Evolutionary conservation across 92 coral and sea anemone species (phyloP).

Genomic region (Pocillopora grandis): DNA sequence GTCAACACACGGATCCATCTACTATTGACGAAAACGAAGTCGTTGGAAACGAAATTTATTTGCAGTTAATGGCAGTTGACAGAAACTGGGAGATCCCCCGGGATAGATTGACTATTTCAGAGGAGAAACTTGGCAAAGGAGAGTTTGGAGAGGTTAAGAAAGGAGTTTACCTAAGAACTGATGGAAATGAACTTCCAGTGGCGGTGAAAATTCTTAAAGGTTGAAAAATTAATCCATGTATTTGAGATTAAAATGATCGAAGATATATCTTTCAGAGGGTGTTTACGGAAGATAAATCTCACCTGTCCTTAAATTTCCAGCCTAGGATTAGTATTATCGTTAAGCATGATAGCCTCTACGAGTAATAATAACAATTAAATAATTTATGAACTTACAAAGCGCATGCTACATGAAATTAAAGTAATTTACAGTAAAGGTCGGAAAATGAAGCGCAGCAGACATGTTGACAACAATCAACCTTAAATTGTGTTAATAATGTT

Average conservation of each 20-base stretch:
- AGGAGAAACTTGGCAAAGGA: constrained; percentile 74
- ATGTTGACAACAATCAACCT: too few relatives aligned
- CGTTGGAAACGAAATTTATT: constrained; percentile 14
- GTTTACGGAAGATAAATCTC: neutral
- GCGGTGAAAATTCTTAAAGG: constrained; percentile 83
- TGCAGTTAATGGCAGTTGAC: constrained; percentile 24
- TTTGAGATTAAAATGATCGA: neutral
- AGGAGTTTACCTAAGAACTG: constrained; percentile 64
- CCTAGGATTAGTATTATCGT: too few relatives aligned
- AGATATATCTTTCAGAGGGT: neutral
- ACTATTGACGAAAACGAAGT: neutral
- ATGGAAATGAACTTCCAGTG: constrained; percentile 63
- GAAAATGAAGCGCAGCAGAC: too few relatives aligned
- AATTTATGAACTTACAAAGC: too few relatives aligned
- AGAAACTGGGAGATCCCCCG: constrained; percentile 88
- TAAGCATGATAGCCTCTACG: too few relatives aligned
- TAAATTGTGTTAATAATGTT: too few relatives aligned
- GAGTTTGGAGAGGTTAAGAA: constrained; percentile 81
- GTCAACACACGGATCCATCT: neutral
- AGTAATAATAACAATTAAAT: too few relatives aligned
- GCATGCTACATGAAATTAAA: too few relatives aligned
- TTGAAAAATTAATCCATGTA: neutral
- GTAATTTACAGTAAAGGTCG: too few relatives aligned
- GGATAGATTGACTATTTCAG: constrained; percentile 53
- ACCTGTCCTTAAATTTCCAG: neutral